A percentile compares a stretch with the other conserved stretches of the same genome.
phyloP scores from a whole-genome alignment of 2,113 vertebrate genomes.

The Gobio gobio region DNA sequence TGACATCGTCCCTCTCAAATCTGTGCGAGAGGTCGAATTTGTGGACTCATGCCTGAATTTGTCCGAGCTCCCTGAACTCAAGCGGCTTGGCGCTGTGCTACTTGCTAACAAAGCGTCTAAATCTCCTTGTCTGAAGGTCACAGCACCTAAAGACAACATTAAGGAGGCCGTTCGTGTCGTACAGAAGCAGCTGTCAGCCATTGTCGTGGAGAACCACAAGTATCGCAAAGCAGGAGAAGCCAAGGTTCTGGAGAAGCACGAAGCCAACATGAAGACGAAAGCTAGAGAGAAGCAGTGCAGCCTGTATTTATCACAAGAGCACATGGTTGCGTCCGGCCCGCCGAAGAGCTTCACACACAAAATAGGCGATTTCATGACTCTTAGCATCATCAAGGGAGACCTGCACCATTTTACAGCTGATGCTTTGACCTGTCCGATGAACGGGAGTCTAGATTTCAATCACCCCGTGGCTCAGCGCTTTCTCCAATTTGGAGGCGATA shows the following conservation, averaged over 20 bases:
- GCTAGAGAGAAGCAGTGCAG: slow-evolving; percentile 54
- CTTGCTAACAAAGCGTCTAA: slow-evolving; percentile 13
- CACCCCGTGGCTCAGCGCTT: slow-evolving; percentile 46
- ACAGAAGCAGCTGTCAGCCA: slow-evolving; percentile 29
- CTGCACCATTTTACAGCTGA: slow-evolving; percentile 50
- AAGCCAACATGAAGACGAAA: slow-evolving; percentile 50
- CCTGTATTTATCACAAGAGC: slow-evolving; percentile 44
- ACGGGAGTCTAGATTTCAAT: slow-evolving; percentile 39
- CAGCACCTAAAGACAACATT: slow-evolving; percentile 57
- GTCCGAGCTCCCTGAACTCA: slow-evolving; percentile 52
- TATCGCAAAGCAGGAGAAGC: slow-evolving; percentile 64
- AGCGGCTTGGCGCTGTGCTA: slow-evolving; percentile 44
- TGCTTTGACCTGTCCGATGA: slow-evolving; percentile 55
- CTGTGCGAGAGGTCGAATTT: slow-evolving; percentile 55
- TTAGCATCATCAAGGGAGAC: slow-evolving; percentile 44
- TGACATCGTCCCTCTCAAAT: slow-evolving; percentile 47
- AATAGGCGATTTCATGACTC: slow-evolving; percentile 29
- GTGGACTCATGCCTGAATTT: slow-evolving; percentile 58
- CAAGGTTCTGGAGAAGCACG: slow-evolving; percentile 59
- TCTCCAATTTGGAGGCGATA: slow-evolving; percentile 49
- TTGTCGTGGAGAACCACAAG: slow-evolving; percentile 46
- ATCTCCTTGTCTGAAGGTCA: slow-evolving; percentile 56
- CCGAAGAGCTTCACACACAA: slow-evolving; percentile 38
- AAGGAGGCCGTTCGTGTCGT: slow-evolving; percentile 46
- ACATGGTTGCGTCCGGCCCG: not conserved